A percentile compares a stretch with the other conserved stretches of the same genome.
Evolutionary conservation across 1,140 invertebrate species (phyloP).

Genomic region (Zaprionus davidi): DNA sequence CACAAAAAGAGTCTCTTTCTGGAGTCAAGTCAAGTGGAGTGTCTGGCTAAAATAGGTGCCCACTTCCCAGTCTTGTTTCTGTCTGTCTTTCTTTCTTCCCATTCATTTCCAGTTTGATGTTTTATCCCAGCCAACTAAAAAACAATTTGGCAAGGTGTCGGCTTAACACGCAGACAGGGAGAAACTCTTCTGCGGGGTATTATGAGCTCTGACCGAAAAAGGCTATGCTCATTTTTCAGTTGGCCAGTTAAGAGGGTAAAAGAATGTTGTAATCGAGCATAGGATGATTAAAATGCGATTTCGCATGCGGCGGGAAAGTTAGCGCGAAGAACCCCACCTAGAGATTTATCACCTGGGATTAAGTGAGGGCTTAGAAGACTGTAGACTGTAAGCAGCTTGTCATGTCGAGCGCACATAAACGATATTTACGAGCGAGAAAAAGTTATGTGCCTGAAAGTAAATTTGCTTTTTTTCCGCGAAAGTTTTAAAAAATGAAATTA

Average conservation of each 20-base stretch:
- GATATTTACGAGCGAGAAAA: background rate
- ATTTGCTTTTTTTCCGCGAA: background rate
- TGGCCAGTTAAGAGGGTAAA: conserved; percentile 22
- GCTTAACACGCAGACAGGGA: conserved; percentile 45
- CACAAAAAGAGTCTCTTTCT: background rate
- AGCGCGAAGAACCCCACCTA: conserved; percentile 19
- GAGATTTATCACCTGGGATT: conserved; percentile 39
- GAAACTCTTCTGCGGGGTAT: conserved; percentile 54
- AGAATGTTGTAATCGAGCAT: conserved; percentile 33
- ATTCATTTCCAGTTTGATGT: background rate
- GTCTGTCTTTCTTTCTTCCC: background rate
- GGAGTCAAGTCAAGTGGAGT: background rate
- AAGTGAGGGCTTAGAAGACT: conserved; percentile 14
- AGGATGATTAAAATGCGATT: conserved; percentile 53
- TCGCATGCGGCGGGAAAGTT: conserved; percentile 45
- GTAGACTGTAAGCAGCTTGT: background rate
- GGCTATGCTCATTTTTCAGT: conserved; percentile 41
- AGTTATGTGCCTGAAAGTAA: conserved; percentile 7
- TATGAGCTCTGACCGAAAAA: conserved; percentile 53
- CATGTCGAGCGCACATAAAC: conserved; percentile 20
- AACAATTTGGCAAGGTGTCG: conserved; percentile 78
- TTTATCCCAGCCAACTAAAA: conserved; percentile 26
- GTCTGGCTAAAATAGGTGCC: conserved; percentile 14
- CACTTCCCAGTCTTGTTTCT: conserved; percentile 17
- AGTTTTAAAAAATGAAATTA: conserved; percentile 7